Evolutionary conservation across 2,797 vertebrate genomes (phyloP).

Genomic region (Pipistrellus pipistrellus): DNA sequence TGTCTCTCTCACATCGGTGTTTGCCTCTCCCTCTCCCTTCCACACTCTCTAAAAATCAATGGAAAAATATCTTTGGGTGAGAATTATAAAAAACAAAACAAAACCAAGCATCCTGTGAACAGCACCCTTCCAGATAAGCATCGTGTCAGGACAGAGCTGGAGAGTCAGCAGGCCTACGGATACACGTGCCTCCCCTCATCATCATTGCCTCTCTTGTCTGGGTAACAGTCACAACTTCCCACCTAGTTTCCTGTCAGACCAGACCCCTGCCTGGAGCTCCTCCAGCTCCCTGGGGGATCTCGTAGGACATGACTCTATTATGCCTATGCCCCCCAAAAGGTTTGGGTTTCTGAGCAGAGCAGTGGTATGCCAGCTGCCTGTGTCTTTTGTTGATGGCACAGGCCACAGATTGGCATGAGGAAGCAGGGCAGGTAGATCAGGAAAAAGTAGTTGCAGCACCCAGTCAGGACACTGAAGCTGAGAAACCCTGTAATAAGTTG

Average conservation of each 20-base stretch:
- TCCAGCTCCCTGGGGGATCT: neutral
- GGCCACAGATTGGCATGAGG: neutral
- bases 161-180: neutral
- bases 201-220: neutral
- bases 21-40: no score
- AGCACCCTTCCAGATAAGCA: neutral
- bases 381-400: neutral
- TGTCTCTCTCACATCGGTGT: no score
- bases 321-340: neutral
- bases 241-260: neutral
- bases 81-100: neutral
- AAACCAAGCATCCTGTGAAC: neutral
- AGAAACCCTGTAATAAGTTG: neutral
- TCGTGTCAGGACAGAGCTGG: neutral
- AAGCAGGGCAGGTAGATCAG: neutral
- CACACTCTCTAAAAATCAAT: no score
- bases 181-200: rapidly evolving
- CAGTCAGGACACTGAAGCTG: neutral
- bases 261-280: neutral
- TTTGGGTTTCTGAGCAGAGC: neutral
- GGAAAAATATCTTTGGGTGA: no score
- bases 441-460: neutral
- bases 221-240: neutral
- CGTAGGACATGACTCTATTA: neutral
- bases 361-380: neutral